Conservation (phyloP, 2,888 invertebrate genomes). For the Synanthedon vespiformis region DNA sequence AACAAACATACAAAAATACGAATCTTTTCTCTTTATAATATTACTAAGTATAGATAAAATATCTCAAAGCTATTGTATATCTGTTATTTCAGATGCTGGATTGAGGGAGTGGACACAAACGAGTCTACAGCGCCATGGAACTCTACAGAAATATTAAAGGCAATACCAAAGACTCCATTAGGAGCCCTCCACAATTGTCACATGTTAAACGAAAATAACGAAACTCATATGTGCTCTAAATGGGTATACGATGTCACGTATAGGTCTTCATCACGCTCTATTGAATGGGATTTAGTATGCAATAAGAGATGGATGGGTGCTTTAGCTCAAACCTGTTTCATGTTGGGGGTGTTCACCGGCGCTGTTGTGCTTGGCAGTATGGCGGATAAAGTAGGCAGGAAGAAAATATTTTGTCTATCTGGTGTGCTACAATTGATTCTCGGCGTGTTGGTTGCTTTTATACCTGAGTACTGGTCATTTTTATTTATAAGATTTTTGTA, state of each 20-base stretch:
- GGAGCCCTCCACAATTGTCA: slow-evolving; percentile 74
- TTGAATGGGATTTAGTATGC: slow-evolving; percentile 88
- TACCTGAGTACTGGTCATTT: slow-evolving; percentile 82
- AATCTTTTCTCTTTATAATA: too few species aligned
- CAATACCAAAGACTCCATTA: slow-evolving; percentile 66
- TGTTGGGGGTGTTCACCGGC: slow-evolving; percentile 88
- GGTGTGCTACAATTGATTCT: slow-evolving; percentile 79
- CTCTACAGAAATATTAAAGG: slow-evolving; percentile 58
- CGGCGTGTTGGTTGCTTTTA: slow-evolving; percentile 80
- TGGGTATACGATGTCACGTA: slow-evolving; percentile 83
- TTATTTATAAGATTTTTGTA: slow-evolving; percentile 76
- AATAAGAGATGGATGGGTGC: slow-evolving; percentile 85
- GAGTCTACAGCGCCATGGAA: slow-evolving; percentile 67
- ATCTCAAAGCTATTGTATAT: too few species aligned
- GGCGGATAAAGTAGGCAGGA: slow-evolving; percentile 87
- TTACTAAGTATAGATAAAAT: too few species aligned
- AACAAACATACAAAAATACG: too few species aligned
- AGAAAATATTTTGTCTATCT: slow-evolving; percentile 85
- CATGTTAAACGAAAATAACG: slow-evolving; percentile 53
- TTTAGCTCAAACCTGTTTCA: slow-evolving; percentile 80
- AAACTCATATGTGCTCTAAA: slow-evolving; percentile 39
- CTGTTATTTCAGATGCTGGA: slow-evolving; percentile 66
- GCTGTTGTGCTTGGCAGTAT: slow-evolving; percentile 84
- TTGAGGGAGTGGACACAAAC: slow-evolving; percentile 73
- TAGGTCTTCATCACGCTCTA: slow-evolving; percentile 78